Evolutionary conservation across 2,888 invertebrate genomes (phyloP), one percentile per base, ranked within the genome.

Genomic region (Dryocosmus kuriphilus): DNA sequence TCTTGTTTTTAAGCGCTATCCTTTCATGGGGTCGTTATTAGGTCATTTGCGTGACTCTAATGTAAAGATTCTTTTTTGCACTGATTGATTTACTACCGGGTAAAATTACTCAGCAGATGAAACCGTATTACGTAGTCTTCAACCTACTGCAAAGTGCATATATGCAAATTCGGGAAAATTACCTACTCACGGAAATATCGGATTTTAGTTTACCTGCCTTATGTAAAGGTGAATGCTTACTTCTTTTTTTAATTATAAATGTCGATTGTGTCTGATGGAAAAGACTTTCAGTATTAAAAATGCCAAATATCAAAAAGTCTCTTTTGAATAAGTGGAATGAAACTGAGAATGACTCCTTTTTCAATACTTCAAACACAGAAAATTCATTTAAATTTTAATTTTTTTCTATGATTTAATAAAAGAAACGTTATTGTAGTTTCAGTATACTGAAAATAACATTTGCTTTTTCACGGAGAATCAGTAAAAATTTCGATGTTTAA

Each of bases 11-110:
- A 27, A 32, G 27, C 11, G 71, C 5, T 51, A 30, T n/a, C n/a
- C 51, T 32, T 71, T 51, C 51, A 71, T 71, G 71, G 30, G 71
- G 51, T 51, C 30, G 51, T 71, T 51, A 71, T 71, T 71, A 71
- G 71, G 51, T 51, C 32, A n/a, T 71, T 71, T 14, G 51, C 71
- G 51, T 71, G 71, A 71, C 51, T 32, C 51, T 27, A 55, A 41
- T 16, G 41, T 41, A 6, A 71, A 6, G 16, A 51, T 71, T 51
- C 51, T 71, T 71, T 71, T 71, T 32, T 30, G 9, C 51, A 32
- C 30, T 51, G 51, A 71, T 51, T 71, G 51, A 71, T 71, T 71
- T 55, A 71, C 51, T 71, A 30, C 27, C 41, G 24, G 51, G 30
- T 51, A 30, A 71, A 32, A 71, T 30, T 71, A 14, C 67, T 46